phyloP scores from a whole-genome alignment of 2,888 invertebrate species.

The Lithophane socia region DNA sequence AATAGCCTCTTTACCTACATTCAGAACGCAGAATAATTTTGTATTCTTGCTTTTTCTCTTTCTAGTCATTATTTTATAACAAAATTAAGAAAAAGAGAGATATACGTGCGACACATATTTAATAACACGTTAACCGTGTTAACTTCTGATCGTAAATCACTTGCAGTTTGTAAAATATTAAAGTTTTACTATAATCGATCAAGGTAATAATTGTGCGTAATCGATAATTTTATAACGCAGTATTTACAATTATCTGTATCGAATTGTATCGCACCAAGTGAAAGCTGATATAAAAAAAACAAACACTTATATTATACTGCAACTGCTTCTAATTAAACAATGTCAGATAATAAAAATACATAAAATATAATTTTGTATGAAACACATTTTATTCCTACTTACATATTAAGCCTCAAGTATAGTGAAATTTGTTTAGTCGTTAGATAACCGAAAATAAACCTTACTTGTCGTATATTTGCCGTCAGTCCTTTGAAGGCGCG shows the following conservation, averaged over 20 bases:
- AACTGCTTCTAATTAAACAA: neutral
- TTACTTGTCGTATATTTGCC: constrained; percentile 75
- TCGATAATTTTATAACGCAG: constrained; percentile 4
- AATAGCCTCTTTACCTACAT: constrained; percentile 21
- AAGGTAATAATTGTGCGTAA: constrained; percentile 18
- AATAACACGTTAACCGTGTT: constrained; percentile 18
- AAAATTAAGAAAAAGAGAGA: neutral
- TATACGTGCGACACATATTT: constrained; percentile 10
- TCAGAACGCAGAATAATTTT: neutral
- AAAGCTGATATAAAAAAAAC: constrained; percentile 4
- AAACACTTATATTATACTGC: neutral
- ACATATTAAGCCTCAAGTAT: too few relatives aligned
- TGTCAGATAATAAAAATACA: neutral
- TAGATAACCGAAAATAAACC: constrained; percentile 51
- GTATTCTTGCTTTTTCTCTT: neutral
- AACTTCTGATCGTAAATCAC: neutral
- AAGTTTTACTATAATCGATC: constrained; percentile 15
- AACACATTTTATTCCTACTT: neutral
- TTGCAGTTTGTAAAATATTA: constrained; percentile 5
- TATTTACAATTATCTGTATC: neutral
- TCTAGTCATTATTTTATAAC: neutral
- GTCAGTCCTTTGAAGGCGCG: constrained; percentile 59
- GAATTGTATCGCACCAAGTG: neutral
- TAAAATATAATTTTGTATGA: neutral
- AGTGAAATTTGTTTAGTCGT: neutral